Conservation (phyloP, 2,113 vertebrate genomes). For the Trochalopteron elliotii region DNA sequence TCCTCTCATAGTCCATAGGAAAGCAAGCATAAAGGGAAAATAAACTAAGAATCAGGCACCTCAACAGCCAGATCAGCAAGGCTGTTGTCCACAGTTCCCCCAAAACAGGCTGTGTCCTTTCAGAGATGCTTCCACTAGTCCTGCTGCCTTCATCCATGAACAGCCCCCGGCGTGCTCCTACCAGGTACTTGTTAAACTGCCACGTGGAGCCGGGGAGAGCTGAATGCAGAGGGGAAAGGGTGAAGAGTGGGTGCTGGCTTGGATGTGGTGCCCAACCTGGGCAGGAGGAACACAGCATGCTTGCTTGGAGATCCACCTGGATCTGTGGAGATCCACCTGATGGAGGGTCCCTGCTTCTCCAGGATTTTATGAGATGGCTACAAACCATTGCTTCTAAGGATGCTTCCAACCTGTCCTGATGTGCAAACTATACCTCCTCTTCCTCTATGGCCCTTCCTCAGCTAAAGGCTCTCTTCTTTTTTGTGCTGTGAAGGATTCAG, state of each 20-base stretch:
- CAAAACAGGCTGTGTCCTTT: background rate
- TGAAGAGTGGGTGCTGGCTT: background rate
- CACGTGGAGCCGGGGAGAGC: background rate
- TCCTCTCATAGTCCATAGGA: background rate
- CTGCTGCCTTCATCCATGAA: background rate
- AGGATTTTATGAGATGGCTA: background rate
- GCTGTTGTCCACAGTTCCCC: background rate
- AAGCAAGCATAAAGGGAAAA: background rate
- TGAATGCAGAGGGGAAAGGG: background rate
- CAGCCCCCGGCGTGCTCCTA: background rate
- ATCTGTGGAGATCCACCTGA: background rate
- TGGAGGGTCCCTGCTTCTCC: background rate
- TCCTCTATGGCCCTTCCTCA: background rate
- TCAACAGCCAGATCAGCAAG: background rate
- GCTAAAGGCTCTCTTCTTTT: background rate
- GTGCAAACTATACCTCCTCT: background rate
- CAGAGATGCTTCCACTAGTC: background rate
- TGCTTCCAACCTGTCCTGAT: background rate
- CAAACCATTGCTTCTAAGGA: background rate
- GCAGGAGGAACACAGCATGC: background rate
- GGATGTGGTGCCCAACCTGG: background rate
- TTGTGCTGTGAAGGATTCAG: background rate
- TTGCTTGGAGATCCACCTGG: background rate
- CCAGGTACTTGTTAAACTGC: background rate
- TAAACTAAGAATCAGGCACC: background rate